Evolutionary conservation across 2,797 vertebrate species (phyloP), one percentile per base, ranked within the genome.

Genomic region (Paramormyrops hopkinsi): DNA sequence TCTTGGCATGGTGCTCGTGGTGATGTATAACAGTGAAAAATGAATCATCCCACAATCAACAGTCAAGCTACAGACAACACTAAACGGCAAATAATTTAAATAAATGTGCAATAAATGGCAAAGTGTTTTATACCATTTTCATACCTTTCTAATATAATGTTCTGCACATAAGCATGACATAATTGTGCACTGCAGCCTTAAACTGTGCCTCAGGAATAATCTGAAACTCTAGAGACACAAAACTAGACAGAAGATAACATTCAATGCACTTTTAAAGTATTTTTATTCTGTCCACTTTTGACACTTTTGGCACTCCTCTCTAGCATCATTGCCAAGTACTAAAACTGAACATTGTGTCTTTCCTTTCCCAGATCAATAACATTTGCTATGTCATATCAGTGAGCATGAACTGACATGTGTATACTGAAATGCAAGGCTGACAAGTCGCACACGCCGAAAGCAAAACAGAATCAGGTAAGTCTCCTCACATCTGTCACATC

Each of bases 281-380:
- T 84, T 50, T 29, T 51, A 48, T 50, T 84, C 41, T 84, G 48
- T 51, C 65, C 65, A 73, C 65, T 73, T 17, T 73, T 73, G 62
- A 33, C 62, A 69, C n/a, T 59, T 59, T 59, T 59, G 59, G 59
- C 22, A 62, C 29, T 73, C 65, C 65, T 73, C 65, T 73, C 29
- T 73, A 73, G 65, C 65, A 37, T 73, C 19, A 79, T 79, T 79
- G 41, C 41, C 41, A 79, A 44, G 73, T 44, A 79, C 73, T 79
- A 79, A 44, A 79, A 44, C 73, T 79, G 73, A 85, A 85, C 83
- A 83, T 48, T 25, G 46, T 46, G 46, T 44, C 41, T n/a, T 25
- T 50, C 46, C 56, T 84, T 86, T 51, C 84, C 89, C 85, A 89
- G 91, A 92, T 93, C 92, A 93, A 90, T 92, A 92, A 50, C 48